Evolutionary conservation across 1,140 invertebrate genomes (phyloP).

Genomic region (Zaprionus nigranus): DNA sequence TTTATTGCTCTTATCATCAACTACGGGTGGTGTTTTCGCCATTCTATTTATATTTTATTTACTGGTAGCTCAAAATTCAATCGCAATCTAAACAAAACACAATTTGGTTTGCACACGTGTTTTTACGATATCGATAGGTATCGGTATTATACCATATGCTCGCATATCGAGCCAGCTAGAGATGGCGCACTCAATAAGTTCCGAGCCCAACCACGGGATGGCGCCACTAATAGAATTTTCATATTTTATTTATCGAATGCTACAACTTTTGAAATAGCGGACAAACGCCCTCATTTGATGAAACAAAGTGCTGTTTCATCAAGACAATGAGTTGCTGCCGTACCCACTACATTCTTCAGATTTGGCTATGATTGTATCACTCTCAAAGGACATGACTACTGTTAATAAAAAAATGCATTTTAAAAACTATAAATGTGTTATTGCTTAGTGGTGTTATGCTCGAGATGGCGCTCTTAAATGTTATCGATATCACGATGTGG

Average conservation of each 20-base stretch:
- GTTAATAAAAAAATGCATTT: too few relatives aligned
- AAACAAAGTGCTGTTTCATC: too few relatives aligned
- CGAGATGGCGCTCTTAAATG: too few relatives aligned
- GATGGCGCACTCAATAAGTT: not conserved
- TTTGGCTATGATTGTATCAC: too few relatives aligned
- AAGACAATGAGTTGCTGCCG: too few relatives aligned
- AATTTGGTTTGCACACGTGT: conserved; percentile 36
- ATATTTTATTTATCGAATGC: too few relatives aligned
- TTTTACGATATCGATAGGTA: conserved; percentile 29
- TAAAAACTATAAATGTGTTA: too few relatives aligned
- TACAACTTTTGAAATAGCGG: too few relatives aligned
- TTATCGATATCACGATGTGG: not conserved
- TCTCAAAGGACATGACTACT: too few relatives aligned
- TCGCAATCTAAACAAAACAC: conserved; percentile 29
- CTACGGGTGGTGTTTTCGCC: not conserved
- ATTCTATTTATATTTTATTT: conserved; percentile 23
- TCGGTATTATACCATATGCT: conserved; percentile 8
- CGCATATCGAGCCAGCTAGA: conserved; percentile 3
- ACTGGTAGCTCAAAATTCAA: conserved; percentile 5
- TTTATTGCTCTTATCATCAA: not conserved
- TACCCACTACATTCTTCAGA: too few relatives aligned
- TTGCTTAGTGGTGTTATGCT: too few relatives aligned
- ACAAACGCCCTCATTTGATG: too few relatives aligned
- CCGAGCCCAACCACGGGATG: not conserved
- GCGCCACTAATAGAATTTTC: not conserved